These are phyloP conservation scores for Pholis gunnellus DNA, from an alignment of 2,113 vertebrate species.

Conservation along the genomic window DNA sequence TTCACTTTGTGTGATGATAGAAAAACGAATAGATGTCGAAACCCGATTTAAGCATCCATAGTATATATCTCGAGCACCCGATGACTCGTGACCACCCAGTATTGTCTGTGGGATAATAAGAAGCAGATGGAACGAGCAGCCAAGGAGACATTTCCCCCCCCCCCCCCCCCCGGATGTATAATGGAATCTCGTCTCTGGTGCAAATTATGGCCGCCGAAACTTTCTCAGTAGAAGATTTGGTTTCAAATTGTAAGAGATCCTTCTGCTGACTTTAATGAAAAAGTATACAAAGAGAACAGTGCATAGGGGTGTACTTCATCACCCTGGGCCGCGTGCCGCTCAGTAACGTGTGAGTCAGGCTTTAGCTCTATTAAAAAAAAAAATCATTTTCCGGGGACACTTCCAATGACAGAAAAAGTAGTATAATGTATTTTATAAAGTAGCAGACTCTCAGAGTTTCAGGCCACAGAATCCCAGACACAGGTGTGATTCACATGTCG, in stretches of 20 bases:
- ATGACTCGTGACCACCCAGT: slow-evolving; percentile 21
- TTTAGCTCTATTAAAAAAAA: slow-evolving; percentile 1
- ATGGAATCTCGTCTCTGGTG: slow-evolving; percentile 1
- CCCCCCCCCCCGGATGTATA: not conserved
- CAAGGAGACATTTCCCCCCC: slow-evolving; percentile 9
- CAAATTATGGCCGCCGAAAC: not conserved
- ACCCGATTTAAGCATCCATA: slow-evolving; percentile 16
- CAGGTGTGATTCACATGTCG: not conserved
- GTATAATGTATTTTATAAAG: not conserved
- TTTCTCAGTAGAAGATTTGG: not conserved
- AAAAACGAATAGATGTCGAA: slow-evolving; percentile 17
- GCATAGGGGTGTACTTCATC: not conserved
- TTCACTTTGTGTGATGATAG: not conserved
- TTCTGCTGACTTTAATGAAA: slow-evolving; percentile 19
- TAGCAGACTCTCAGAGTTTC: not conserved
- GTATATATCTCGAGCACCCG: not conserved
- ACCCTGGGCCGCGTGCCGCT: not conserved
- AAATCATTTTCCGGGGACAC: not conserved
- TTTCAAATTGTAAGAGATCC: not conserved
- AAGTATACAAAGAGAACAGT: not conserved
- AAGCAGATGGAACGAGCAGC: slow-evolving; percentile 36
- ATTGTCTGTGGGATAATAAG: slow-evolving; percentile 3
- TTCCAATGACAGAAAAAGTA: not conserved
- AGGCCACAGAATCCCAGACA: not conserved
- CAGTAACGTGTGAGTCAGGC: slow-evolving; percentile 2